Conservation (phyloP, 2,888 invertebrate genomes). For the Melanchra persicariae region DNA sequence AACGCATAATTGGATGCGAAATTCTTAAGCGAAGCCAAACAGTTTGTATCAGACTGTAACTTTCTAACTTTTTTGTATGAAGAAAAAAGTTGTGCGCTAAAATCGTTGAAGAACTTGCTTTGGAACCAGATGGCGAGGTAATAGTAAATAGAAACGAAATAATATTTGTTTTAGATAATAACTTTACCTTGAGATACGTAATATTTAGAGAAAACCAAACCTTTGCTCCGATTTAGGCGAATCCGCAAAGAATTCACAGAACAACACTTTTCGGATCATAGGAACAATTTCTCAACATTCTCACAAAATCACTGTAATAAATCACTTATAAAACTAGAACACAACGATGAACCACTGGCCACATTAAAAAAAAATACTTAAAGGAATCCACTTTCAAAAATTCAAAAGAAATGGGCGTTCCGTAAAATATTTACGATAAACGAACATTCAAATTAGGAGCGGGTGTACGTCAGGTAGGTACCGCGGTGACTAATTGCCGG, state of each 20-base stretch:
- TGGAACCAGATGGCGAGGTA: background rate
- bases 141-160: conserved; percentile 4
- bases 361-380: conserved; percentile 10
- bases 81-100: background rate
- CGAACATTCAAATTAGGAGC: conserved; percentile 58
- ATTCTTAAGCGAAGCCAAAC: conserved; percentile 61
- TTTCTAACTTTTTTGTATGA: conserved; percentile 46
- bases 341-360: conserved; percentile 6
- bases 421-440: conserved; percentile 49
- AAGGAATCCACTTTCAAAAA: conserved; percentile 20
- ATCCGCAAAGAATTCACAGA: conserved; percentile 75
- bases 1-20: conserved; percentile 64
- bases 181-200: background rate
- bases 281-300: conserved; percentile 27
- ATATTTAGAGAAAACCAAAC: conserved; percentile 56
- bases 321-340: background rate
- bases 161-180: background rate
- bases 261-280: conserved; percentile 78
- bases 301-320: conserved; percentile 16
- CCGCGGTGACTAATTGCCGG: conserved; percentile 81
- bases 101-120: background rate
- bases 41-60: conserved; percentile 31
- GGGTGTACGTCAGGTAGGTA: conserved; percentile 76
- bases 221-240: conserved; percentile 69
- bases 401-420: conserved; percentile 45